These are phyloP conservation scores for Perccottus glenii DNA, from an alignment of 2,113 vertebrate species.

Conservation along the genomic window DNA sequence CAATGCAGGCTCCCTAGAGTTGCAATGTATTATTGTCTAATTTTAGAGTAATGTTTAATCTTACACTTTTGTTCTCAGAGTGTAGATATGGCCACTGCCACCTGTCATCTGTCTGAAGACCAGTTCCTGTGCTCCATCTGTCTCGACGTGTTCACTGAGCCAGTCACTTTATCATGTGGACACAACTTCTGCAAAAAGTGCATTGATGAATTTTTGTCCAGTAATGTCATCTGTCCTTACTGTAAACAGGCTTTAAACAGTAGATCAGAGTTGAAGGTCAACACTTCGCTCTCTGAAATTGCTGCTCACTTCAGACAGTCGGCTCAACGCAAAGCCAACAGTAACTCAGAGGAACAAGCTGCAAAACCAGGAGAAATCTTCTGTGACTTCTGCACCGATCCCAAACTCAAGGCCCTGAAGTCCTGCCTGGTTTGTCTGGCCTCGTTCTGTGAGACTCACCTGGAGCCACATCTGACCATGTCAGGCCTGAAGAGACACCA, in stretches of 20 bases:
- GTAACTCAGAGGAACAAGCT: neutral
- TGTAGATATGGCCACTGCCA: neutral
- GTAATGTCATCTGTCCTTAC: neutral
- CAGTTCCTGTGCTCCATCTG: slow-evolving; percentile 8
- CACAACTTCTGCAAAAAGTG: slow-evolving; percentile 5
- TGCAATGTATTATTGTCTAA: no score
- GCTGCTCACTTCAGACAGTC: neutral
- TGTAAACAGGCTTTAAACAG: neutral
- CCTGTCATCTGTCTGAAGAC: slow-evolving; percentile 5
- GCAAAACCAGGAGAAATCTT: neutral
- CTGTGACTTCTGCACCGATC: neutral
- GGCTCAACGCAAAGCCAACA: neutral
- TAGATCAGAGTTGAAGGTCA: neutral
- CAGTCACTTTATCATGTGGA: slow-evolving; percentile 3
- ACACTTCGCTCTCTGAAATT: neutral
- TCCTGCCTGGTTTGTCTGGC: slow-evolving; percentile 2
- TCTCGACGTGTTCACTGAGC: slow-evolving; percentile 3
- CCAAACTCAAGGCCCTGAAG: neutral
- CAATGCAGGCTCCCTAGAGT: no score
- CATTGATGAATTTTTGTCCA: neutral
- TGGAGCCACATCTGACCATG: neutral
- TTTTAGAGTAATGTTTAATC: no score
- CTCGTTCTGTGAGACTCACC: neutral
- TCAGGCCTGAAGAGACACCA: neutral
- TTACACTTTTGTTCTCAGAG: neutral